Evolutionary conservation across 1,140 invertebrate species (phyloP).

Genomic region (Metaphire vulgaris): DNA sequence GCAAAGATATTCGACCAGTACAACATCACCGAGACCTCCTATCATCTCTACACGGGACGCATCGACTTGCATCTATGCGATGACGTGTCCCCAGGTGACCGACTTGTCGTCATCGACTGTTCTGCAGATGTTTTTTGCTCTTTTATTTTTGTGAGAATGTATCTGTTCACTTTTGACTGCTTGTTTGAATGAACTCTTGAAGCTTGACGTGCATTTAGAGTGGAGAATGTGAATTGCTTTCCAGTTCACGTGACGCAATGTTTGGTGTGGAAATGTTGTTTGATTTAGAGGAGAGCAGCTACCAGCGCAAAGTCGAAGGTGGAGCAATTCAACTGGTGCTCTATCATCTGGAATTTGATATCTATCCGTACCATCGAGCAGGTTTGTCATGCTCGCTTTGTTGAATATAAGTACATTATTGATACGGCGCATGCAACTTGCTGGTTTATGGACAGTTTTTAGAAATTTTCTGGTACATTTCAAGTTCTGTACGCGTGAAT

Average conservation of each 20-base stretch:
- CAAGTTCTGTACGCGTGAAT: no score
- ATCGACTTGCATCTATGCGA: constrained; percentile 97
- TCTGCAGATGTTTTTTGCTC: background rate
- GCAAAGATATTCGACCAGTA: constrained; percentile 73
- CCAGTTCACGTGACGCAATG: no score
- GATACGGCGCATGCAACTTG: background rate
- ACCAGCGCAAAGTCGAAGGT: constrained; percentile 61
- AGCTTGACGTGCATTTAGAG: no score
- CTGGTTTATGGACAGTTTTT: no score
- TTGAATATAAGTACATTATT: constrained; percentile 16
- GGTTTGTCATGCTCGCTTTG: no score
- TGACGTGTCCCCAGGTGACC: constrained; percentile 57
- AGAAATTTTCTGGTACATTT: no score
- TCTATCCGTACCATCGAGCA: constrained; percentile 93
- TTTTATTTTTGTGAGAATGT: constrained; percentile 12
- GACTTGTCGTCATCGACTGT: background rate
- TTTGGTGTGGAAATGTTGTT: no score
- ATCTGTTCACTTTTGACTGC: constrained; percentile 11
- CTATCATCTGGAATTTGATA: constrained; percentile 77
- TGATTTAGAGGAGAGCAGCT: constrained; percentile 15
- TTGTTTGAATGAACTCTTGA: no score
- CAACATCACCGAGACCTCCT: constrained; percentile 94
- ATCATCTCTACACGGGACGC: constrained; percentile 86
- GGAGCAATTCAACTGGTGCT: constrained; percentile 90
- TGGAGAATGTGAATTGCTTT: no score